These are phyloP conservation scores for Saccostrea echinata DNA, from an alignment of 1,140 invertebrate species.

Conservation along the genomic window DNA sequence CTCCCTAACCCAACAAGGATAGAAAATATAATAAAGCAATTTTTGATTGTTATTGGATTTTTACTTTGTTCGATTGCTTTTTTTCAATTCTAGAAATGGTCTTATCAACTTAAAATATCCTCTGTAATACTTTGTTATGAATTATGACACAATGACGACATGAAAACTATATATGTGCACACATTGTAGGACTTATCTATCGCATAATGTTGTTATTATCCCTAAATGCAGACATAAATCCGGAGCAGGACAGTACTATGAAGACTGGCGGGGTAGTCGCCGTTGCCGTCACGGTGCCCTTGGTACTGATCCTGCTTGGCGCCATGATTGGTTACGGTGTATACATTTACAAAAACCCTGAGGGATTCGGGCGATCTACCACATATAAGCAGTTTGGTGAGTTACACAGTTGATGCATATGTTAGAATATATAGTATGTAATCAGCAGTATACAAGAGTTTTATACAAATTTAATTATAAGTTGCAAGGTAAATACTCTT, in stretches of 20 bases:
- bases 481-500: too few species aligned
- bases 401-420: background rate
- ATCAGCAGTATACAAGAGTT: too few species aligned
- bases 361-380: slow-evolving; percentile 43
- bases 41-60: too few species aligned
- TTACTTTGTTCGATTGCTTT: too few species aligned
- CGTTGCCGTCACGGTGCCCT: slow-evolving; percentile 31
- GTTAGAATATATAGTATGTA: too few species aligned
- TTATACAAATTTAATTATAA: too few species aligned
- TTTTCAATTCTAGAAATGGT: too few species aligned
- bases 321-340: slow-evolving; percentile 16
- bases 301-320: slow-evolving; percentile 37
- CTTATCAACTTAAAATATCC: too few species aligned
- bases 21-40: too few species aligned
- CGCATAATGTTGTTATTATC: background rate
- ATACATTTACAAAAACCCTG: slow-evolving; percentile 49
- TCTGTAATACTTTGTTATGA: too few species aligned
- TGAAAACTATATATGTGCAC: background rate
- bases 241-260: background rate
- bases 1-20: too few species aligned
- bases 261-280: slow-evolving; percentile 30
- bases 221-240: background rate
- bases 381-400: slow-evolving; percentile 51
- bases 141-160: too few species aligned
- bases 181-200: background rate